These are phyloP conservation scores for Ictalurus punctatus DNA, from an alignment of 2,113 vertebrate species.

Conservation along the genomic window DNA sequence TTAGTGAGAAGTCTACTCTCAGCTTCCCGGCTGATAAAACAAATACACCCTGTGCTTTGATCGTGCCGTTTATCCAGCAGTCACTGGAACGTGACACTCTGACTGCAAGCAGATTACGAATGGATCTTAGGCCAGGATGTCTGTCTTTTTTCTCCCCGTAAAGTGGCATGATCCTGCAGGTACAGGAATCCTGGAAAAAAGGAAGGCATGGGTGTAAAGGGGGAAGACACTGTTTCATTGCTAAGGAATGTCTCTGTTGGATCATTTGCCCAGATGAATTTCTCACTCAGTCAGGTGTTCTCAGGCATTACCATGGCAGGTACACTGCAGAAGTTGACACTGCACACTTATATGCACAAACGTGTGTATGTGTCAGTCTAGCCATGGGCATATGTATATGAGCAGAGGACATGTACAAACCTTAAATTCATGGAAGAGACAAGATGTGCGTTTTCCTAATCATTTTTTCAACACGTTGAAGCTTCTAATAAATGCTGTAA, in stretches of 20 bases:
- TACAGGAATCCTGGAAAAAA: conserved; percentile 6
- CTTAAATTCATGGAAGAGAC: neutral
- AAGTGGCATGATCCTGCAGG: conserved; percentile 10
- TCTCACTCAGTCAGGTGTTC: conserved; percentile 22
- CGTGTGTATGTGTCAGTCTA: neutral
- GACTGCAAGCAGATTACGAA: conserved; percentile 64
- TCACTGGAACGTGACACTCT: conserved; percentile 65
- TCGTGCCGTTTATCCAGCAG: conserved; percentile 65
- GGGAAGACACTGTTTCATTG: conserved; percentile 50
- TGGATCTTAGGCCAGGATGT: conserved; percentile 21
- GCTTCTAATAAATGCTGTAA: conserved; percentile 26
- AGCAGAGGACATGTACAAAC: neutral
- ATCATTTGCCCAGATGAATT: conserved; percentile 33
- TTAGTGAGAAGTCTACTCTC: conserved; percentile 72
- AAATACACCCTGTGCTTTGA: conserved; percentile 68
- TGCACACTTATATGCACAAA: conserved; percentile 18
- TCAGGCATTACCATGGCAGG: conserved; percentile 23
- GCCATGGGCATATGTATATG: neutral
- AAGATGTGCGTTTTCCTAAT: conserved; percentile 14
- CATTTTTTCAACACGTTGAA: conserved; percentile 17
- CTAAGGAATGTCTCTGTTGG: conserved; percentile 51
- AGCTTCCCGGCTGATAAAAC: conserved; percentile 71
- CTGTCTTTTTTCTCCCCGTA: conserved; percentile 29
- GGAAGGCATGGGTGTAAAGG: neutral
- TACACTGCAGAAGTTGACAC: conserved; percentile 28